A percentile compares a stretch with the other conserved stretches of the same genome.
Evolutionary conservation across 2,797 vertebrate genomes (phyloP).

Genomic region (Aplochiton taeniatus): DNA sequence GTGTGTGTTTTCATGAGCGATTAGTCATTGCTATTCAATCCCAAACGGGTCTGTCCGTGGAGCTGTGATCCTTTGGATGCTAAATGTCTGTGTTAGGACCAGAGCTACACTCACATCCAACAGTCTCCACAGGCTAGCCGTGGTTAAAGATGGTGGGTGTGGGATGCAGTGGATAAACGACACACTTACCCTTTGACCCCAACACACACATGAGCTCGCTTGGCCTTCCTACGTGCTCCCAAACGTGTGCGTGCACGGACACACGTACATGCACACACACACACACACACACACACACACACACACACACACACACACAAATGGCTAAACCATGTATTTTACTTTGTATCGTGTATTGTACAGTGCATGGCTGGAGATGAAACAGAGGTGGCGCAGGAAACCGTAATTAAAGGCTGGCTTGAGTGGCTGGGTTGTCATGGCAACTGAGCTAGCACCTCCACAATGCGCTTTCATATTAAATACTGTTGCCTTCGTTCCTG

Average conservation of each 20-base stretch:
- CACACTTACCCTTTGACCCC: background rate
- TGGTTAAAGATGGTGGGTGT: slow-evolving; percentile 8
- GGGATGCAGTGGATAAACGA: background rate
- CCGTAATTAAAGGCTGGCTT: slow-evolving; percentile 67
- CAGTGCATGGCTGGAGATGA: slow-evolving; percentile 56
- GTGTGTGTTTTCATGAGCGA: no score
- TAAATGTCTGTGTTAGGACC: no score
- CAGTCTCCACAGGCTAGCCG: no score
- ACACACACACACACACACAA: slow-evolving; percentile 12
- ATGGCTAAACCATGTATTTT: slow-evolving; percentile 41
- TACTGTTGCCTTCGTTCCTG: slow-evolving; percentile 53
- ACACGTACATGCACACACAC: background rate
- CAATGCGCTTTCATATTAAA: slow-evolving; percentile 68
- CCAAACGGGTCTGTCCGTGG: no score
- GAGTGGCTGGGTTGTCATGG: slow-evolving; percentile 77
- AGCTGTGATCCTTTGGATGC: no score
- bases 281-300: no score
- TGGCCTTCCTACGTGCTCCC: slow-evolving; percentile 2
- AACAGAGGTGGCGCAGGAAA: slow-evolving; percentile 66
- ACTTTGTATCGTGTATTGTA: slow-evolving; percentile 52
- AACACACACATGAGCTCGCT: slow-evolving; percentile 13
- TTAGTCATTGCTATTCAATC: no score
- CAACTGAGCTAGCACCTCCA: slow-evolving; percentile 67
- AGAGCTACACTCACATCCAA: no score
- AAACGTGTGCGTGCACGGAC: slow-evolving; percentile 1